A percentile compares a stretch with the other conserved stretches of the same genome.
phyloP scores from a whole-genome alignment of 2,113 vertebrate genomes.

The Pristiophorus japonicus region DNA sequence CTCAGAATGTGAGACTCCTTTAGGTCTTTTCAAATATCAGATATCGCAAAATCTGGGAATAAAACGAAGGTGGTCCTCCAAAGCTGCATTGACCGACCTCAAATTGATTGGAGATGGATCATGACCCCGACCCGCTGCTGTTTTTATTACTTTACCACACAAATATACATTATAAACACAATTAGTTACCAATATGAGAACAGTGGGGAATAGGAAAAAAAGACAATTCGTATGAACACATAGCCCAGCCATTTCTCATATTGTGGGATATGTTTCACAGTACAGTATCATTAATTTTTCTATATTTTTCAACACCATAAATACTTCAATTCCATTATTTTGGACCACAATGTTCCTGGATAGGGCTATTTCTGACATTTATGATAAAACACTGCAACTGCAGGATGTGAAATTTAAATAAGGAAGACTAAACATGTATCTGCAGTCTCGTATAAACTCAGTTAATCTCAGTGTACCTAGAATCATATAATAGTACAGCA shows the following conservation, averaged over 20 bases:
- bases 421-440: not conserved
- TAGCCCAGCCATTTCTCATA: not conserved
- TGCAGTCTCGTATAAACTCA: not conserved
- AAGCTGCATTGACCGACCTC: too few relatives aligned
- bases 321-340: not conserved
- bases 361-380: not conserved
- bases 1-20: too few relatives aligned
- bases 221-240: not conserved
- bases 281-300: not conserved
- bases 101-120: too few relatives aligned
- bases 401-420: not conserved
- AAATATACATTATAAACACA: not conserved
- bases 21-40: not conserved
- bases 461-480: conserved; percentile 47
- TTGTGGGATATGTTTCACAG: not conserved
- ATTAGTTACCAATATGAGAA: not conserved
- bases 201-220: not conserved
- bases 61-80: too few relatives aligned
- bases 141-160: not conserved
- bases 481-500: too few relatives aligned
- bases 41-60: not conserved
- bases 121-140: too few relatives aligned
- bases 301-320: not conserved
- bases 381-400: not conserved
- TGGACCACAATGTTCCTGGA: not conserved